phyloP scores from a whole-genome alignment of 2,113 vertebrate genomes.

The Lasiurus cinereus region DNA sequence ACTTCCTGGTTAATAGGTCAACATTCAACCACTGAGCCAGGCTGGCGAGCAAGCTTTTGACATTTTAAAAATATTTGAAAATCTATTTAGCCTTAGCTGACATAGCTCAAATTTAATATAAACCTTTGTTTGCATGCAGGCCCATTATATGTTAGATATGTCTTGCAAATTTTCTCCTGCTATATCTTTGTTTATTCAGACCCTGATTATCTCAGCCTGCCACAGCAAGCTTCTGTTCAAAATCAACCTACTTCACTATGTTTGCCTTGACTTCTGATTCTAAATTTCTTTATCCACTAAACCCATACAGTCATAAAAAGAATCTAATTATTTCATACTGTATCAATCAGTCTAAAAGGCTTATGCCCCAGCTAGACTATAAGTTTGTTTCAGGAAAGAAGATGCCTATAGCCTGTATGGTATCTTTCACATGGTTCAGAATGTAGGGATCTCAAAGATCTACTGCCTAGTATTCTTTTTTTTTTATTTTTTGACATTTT shows the following conservation, averaged over 20 bases:
- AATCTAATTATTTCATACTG: neutral
- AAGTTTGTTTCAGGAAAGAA: neutral
- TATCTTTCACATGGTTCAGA: neutral
- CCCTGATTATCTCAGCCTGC: neutral
- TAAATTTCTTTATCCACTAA: neutral
- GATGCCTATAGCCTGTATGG: neutral
- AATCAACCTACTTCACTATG: neutral
- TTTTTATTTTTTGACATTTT: no score
- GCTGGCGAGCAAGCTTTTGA: neutral
- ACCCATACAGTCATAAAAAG: neutral
- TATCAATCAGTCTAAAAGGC: neutral
- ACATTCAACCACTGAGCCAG: no score
- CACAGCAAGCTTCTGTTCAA: neutral
- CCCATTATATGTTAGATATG: neutral
- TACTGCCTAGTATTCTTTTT: neutral
- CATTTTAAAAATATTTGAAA: slow-evolving; percentile 7
- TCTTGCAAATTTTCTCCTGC: neutral
- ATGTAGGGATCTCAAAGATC: neutral
- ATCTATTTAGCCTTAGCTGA: neutral
- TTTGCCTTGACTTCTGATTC: neutral
- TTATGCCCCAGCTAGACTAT: neutral
- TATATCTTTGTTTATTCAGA: neutral
- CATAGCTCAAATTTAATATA: neutral
- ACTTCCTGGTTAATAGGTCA: no score
- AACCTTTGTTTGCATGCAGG: neutral